Percentiles rank a stretch among this genome's conserved stretches.
Evolutionary conservation across 1,140 invertebrate genomes (phyloP).

Genomic region (Thaumatotibia leucotreta): DNA sequence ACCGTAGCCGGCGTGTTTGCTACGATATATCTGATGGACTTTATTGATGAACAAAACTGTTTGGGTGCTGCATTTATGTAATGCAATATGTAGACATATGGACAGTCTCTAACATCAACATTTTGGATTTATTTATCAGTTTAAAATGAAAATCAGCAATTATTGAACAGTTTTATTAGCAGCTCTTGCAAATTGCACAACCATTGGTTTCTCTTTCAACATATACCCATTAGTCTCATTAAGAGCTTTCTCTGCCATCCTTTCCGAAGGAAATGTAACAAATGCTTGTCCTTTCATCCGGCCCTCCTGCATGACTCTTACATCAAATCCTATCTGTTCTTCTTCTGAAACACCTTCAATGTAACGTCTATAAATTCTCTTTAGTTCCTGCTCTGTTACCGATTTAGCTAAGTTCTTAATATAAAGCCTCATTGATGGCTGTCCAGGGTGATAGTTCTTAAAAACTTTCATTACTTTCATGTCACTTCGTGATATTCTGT

Average conservation of each 20-base stretch:
- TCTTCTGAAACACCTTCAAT: conserved; percentile 56
- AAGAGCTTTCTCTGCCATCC: conserved; percentile 85
- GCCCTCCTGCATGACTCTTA: conserved; percentile 95
- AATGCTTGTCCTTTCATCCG: conserved; percentile 98
- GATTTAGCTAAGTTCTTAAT: conserved; percentile 95
- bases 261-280: conserved; percentile 85
- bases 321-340: conserved; percentile 82
- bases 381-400: conserved; percentile 85
- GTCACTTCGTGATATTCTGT: conserved; percentile 85
- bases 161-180: conserved; percentile 65
- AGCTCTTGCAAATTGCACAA: conserved; percentile 90
- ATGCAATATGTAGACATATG: no score
- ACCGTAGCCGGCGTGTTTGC: no score
- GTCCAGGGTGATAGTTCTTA: conserved; percentile 90
- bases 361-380: conserved; percentile 88
- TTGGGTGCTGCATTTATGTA: no score
- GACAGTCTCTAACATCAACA: no score
- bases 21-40: no score
- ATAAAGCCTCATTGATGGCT: conserved; percentile 89
- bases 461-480: conserved; percentile 88
- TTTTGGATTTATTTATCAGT: no score
- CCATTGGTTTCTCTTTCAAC: conserved; percentile 92
- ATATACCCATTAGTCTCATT: conserved; percentile 93
- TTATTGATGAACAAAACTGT: no score
- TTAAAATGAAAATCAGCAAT: conserved; percentile 14